phyloP scores from a whole-genome alignment of 2,888 invertebrate genomes.

The Geotrupes spiniger region DNA sequence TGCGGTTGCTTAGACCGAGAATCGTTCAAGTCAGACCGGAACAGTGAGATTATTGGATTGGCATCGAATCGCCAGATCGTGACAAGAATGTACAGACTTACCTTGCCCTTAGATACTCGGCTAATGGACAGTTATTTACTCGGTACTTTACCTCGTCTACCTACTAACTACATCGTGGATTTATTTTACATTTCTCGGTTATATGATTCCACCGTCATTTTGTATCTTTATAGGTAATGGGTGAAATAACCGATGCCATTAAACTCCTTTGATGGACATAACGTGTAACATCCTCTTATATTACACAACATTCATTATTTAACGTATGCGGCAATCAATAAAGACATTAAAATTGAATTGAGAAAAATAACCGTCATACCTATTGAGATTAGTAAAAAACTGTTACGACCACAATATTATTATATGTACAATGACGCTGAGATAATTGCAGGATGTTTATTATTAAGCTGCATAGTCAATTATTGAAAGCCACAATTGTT shows the following conservation, averaged over 20 bases:
- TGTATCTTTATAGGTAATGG: constrained; percentile 17
- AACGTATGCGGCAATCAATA: too few species aligned
- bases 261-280: too few species aligned
- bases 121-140: constrained; percentile 22
- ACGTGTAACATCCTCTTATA: too few species aligned
- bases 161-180: constrained; percentile 10
- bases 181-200: constrained; percentile 14
- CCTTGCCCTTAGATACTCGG: constrained; percentile 41
- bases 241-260: background rate
- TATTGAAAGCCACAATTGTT: too few species aligned
- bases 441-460: too few species aligned
- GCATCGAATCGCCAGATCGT: constrained; percentile 47
- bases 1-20: constrained; percentile 34
- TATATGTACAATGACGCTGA: too few species aligned
- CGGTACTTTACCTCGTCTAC: constrained; percentile 13
- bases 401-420: too few species aligned
- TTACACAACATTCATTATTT: too few species aligned
- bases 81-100: constrained; percentile 42
- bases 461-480: too few species aligned
- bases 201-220: constrained; percentile 14
- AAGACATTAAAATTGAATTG: too few species aligned
- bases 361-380: too few species aligned
- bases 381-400: too few species aligned
- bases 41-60: constrained; percentile 53
- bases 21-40: constrained; percentile 47